A percentile compares a stretch with the other conserved stretches of the same genome.
Conservation (phyloP, 2,113 vertebrate species). For the Martes martes region DNA sequence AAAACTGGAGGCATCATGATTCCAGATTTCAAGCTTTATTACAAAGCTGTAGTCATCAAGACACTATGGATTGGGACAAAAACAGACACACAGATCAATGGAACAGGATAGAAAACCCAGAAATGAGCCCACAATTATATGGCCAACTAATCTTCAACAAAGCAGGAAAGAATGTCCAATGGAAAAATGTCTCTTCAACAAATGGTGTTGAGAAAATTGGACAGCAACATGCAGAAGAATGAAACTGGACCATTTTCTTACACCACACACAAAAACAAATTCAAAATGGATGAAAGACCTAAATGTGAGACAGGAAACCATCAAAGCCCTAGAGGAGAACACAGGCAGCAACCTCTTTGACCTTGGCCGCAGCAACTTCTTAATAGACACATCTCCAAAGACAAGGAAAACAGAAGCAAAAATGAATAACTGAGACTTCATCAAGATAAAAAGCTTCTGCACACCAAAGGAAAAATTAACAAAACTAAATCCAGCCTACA, state of each 20-base stretch:
- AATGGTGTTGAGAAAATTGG: no score
- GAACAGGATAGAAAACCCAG: no score
- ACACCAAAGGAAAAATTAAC: background rate
- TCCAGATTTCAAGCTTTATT: no score
- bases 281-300: background rate
- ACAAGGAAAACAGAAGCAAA: background rate
- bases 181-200: no score
- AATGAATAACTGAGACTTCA: background rate
- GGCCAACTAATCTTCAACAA: no score
- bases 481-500: background rate
- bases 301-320: background rate
- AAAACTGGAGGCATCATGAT: no score
- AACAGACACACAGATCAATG: no score
- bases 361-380: background rate
- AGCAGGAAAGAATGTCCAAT: no score
- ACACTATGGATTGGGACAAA: no score
- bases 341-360: background rate
- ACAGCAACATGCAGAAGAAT: no score
- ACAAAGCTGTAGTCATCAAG: no score
- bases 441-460: background rate
- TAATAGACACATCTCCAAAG: background rate
- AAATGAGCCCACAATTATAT: no score
- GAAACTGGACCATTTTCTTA: background rate
- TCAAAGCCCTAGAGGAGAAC: background rate
- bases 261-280: background rate